phyloP scores from a whole-genome alignment of 2,113 vertebrate genomes.

The Odobenus rosmarus region DNA sequence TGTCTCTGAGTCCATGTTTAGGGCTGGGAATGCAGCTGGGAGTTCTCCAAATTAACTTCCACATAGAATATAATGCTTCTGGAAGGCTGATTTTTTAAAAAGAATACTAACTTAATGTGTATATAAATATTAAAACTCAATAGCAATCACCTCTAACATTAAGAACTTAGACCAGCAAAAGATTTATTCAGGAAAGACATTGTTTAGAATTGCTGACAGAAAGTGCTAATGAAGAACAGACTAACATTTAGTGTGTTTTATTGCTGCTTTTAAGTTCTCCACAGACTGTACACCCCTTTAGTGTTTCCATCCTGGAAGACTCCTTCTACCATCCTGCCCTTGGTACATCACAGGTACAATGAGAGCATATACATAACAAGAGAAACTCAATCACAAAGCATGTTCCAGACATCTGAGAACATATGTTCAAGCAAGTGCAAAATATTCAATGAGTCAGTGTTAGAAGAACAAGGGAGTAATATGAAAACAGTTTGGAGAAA shows the following conservation, averaged over 20 bases:
- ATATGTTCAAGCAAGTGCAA: not conserved
- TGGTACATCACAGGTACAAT: not conserved
- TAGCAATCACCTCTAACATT: not conserved
- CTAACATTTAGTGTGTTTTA: not conserved
- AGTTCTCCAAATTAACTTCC: constrained; percentile 19
- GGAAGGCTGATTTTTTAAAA: not conserved
- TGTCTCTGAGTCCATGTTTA: not conserved
- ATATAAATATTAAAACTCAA: not conserved
- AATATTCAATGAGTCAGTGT: not conserved
- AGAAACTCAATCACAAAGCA: not conserved
- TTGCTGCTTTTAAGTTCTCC: not conserved
- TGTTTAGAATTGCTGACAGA: not conserved
- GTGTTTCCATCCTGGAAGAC: not conserved
- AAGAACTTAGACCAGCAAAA: not conserved
- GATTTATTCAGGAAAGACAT: constrained; percentile 22
- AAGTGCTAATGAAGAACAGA: constrained; percentile 19
- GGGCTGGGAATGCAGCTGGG: not conserved
- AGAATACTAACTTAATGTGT: not conserved
- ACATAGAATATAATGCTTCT: not conserved
- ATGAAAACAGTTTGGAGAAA: not conserved
- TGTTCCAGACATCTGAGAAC: not conserved
- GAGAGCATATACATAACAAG: not conserved
- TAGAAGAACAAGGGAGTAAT: not conserved
- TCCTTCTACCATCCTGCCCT: not conserved
- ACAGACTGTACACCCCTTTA: not conserved